These are phyloP conservation scores for Solenodon paradoxus DNA, from an alignment of 2,113 vertebrate species.

Conservation along the genomic window DNA sequence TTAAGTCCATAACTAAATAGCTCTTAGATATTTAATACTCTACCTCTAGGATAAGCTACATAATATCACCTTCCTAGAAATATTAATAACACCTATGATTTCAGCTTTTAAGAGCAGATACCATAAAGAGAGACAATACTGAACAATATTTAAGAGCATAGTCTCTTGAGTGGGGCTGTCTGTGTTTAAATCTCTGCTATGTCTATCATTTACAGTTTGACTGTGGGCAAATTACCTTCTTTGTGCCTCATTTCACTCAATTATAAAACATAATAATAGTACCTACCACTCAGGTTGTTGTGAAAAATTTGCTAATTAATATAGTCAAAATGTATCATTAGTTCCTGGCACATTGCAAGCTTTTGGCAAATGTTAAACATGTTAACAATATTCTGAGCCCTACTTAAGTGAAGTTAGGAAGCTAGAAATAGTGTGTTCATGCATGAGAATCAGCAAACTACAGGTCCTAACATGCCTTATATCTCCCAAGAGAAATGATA, in stretches of 20 bases:
- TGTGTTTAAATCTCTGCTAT: slow-evolving; percentile 5
- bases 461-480: neutral
- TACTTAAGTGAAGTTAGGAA: neutral
- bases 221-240: neutral
- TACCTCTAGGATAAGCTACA: neutral
- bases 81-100: neutral
- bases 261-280: slow-evolving; percentile 30
- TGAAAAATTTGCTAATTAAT: neutral
- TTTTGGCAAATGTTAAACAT: slow-evolving; percentile 13
- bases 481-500: neutral
- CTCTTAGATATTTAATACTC: neutral
- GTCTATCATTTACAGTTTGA: neutral
- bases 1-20: neutral
- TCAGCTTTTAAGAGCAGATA: slow-evolving; percentile 1
- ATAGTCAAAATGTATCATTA: slow-evolving; percentile 1
- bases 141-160: neutral
- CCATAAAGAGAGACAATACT: neutral
- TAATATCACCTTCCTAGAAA: slow-evolving; percentile 17
- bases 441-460: neutral
- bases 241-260: neutral
- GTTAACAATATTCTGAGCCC: too few relatives aligned
- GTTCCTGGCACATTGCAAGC: neutral
- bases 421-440: neutral
- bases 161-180: neutral
- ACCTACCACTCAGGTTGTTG: neutral